A percentile compares a stretch with the other conserved stretches of the same genome.
Conservation (phyloP, 1,140 invertebrate species). For the Caenorhabditis brenneri region DNA sequence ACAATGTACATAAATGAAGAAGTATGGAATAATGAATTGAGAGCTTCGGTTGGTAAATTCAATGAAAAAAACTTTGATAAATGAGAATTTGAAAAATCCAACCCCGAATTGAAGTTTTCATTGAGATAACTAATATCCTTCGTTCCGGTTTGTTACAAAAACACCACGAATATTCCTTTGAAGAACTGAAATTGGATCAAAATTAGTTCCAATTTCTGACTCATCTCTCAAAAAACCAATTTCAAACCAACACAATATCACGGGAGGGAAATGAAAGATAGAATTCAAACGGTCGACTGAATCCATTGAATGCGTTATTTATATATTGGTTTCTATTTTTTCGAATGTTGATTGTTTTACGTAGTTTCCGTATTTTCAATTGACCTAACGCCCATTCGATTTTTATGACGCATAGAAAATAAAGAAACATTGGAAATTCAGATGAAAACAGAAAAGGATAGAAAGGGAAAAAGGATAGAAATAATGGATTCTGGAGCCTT, state of each 20-base stretch:
- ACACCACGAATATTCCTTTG: no score
- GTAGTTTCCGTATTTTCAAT: not conserved
- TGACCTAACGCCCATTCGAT: not conserved
- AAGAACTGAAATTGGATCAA: not conserved
- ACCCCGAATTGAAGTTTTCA: no score
- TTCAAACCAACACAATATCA: not conserved
- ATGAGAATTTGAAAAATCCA: no score
- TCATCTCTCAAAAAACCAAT: not conserved
- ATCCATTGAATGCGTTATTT: not conserved
- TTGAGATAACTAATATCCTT: no score
- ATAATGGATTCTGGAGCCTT: not conserved
- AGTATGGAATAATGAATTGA: no score
- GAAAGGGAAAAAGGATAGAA: not conserved
- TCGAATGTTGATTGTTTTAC: not conserved
- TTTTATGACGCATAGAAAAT: not conserved
- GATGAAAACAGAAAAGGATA: not conserved
- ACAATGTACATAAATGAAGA: no score
- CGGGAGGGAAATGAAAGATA: no score
- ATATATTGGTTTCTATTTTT: not conserved
- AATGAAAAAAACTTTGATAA: no score
- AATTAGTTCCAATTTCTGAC: not conserved
- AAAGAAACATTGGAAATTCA: not conserved
- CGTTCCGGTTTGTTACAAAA: no score
- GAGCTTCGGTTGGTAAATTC: no score
- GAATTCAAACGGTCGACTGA: not conserved